Evolutionary conservation across 2,888 invertebrate genomes (phyloP).

Genomic region (Hirtodrosophila alboralis): DNA sequence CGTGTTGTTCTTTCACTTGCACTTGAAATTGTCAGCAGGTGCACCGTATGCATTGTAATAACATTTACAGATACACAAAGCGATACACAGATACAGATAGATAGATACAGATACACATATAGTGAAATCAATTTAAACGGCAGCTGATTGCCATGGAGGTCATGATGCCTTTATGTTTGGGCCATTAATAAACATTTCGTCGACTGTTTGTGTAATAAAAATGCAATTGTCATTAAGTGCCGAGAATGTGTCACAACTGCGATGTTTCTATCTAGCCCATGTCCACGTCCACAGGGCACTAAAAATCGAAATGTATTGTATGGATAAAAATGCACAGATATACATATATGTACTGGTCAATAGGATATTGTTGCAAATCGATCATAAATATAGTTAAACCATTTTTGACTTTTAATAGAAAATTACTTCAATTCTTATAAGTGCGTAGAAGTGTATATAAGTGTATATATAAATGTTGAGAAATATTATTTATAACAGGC

Average conservation of each 20-base stretch:
- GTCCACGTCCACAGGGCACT: not conserved
- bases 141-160: slow-evolving; percentile 41
- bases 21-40: slow-evolving; percentile 84
- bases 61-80: slow-evolving; percentile 51
- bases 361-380: slow-evolving; percentile 15
- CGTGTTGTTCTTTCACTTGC: slow-evolving; percentile 70
- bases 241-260: slow-evolving; percentile 59
- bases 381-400: slow-evolving; percentile 10
- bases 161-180: slow-evolving; percentile 69
- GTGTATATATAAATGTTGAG: too few species aligned
- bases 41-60: slow-evolving; percentile 77
- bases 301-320: slow-evolving; percentile 10
- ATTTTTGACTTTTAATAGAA: slow-evolving; percentile 1
- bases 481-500: too few species aligned
- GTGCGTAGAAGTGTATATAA: too few species aligned
- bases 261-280: slow-evolving; percentile 30
- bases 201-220: slow-evolving; percentile 79
- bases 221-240: slow-evolving; percentile 80
- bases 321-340: slow-evolving; percentile 3
- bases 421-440: too few species aligned
- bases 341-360: slow-evolving; percentile 4
- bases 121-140: slow-evolving; percentile 65
- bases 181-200: slow-evolving; percentile 78
- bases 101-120: slow-evolving; percentile 40
- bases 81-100: slow-evolving; percentile 14